These are phyloP conservation scores for Diplodus puntazzo DNA, from an alignment of 2,797 vertebrate genomes.

Conservation along the genomic window DNA sequence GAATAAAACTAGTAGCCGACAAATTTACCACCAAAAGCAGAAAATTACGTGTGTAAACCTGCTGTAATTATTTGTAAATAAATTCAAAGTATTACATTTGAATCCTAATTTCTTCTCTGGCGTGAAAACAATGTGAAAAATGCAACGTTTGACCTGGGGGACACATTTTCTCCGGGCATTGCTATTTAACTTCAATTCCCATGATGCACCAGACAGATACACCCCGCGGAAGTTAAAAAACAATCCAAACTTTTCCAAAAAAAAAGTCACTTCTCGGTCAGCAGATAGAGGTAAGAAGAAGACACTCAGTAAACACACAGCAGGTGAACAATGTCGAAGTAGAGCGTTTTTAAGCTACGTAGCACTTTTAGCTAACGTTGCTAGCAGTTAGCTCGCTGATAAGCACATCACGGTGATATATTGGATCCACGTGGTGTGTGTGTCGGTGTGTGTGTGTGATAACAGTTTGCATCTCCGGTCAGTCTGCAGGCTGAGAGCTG, in stretches of 20 bases:
- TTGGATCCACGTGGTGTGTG: constrained; percentile 65
- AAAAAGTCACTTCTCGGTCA: neutral
- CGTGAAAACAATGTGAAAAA: neutral
- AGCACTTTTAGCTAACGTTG: neutral
- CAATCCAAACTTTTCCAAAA: constrained; percentile 3
- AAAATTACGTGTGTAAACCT: neutral
- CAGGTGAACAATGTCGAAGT: accelerated
- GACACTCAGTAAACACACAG: neutral
- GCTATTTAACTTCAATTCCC: constrained; percentile 66
- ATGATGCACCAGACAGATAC: constrained; percentile 47
- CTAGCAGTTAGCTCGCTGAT: neutral
- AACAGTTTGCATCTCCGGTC: constrained; percentile 16
- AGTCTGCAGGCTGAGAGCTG: constrained; percentile 32
- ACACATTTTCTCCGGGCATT: neutral
- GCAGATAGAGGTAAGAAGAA: constrained; percentile 16
- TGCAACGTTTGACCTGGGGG: no score
- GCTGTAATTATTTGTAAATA: neutral
- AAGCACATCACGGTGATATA: neutral
- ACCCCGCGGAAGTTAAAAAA: constrained; percentile 54
- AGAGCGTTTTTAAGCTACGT: accelerated
- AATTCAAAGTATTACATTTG: no score
- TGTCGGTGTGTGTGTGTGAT: neutral
- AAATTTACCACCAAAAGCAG: neutral
- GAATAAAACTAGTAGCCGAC: neutral
- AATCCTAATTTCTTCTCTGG: neutral